Percentiles rank a stretch among this genome's conserved stretches.
Conservation (phyloP, 2,113 vertebrate genomes). For the Oryzias curvinotus region DNA sequence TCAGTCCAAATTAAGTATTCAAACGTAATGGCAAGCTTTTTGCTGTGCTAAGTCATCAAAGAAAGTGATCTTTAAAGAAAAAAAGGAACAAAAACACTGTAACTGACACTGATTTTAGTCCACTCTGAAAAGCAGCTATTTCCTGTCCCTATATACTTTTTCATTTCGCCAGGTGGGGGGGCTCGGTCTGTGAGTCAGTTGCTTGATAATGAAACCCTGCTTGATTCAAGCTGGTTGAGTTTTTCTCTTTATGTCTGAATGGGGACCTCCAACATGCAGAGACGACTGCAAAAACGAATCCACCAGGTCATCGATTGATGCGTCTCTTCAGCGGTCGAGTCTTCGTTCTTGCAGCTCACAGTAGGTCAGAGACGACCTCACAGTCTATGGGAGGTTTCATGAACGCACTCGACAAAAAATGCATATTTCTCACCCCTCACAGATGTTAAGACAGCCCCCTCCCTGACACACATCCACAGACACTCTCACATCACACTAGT, state of each 20-base stretch:
- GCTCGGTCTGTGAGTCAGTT: slow-evolving; percentile 37
- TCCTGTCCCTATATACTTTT: slow-evolving; percentile 26
- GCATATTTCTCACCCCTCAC: slow-evolving; percentile 30
- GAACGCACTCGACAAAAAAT: slow-evolving; percentile 14
- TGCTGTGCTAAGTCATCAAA: not conserved
- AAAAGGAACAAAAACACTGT: slow-evolving; percentile 14
- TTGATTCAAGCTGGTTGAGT: slow-evolving; percentile 15
- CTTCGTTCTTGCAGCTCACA: slow-evolving; percentile 38
- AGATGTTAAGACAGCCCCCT: slow-evolving; percentile 31
- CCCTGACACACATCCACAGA: slow-evolving; percentile 19
- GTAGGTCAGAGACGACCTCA: slow-evolving; percentile 35
- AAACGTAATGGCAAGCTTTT: not conserved
- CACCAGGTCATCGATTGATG: slow-evolving; percentile 61
- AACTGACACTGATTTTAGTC: slow-evolving; percentile 14
- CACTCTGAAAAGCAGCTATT: slow-evolving; percentile 22
- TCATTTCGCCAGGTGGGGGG: slow-evolving; percentile 25
- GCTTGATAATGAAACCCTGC: slow-evolving; percentile 40
- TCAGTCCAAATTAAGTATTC: slow-evolving; percentile 3
- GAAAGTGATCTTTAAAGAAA: not conserved
- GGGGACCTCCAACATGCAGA: slow-evolving; percentile 19
- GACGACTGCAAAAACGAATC: slow-evolving; percentile 54
- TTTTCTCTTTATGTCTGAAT: slow-evolving; percentile 19
- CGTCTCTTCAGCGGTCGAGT: slow-evolving; percentile 46
- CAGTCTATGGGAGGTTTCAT: slow-evolving; percentile 14
- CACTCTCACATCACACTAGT: slow-evolving; percentile 45